These are phyloP conservation scores for Chymomyza fuscimana DNA, from an alignment of 2,888 invertebrate species.

Conservation along the genomic window DNA sequence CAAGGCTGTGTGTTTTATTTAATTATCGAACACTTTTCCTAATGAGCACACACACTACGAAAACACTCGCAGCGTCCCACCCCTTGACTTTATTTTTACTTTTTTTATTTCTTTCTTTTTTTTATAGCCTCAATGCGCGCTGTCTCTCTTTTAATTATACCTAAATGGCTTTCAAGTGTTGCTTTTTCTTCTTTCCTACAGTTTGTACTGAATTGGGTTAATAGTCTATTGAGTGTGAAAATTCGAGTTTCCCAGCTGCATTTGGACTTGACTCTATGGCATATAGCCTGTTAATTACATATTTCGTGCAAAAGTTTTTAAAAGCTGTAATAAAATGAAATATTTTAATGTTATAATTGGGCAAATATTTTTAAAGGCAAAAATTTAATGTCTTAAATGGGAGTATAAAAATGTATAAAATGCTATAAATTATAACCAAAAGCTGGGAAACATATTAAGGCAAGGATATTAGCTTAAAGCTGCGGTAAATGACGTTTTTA, in stretches of 20 bases:
- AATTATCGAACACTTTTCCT: constrained; percentile 49
- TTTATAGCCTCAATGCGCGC: constrained; percentile 42
- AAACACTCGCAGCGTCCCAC: neutral
- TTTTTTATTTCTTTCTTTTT: constrained; percentile 40
- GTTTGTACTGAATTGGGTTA: constrained; percentile 55
- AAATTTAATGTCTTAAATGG: neutral
- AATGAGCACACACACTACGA: constrained; percentile 30
- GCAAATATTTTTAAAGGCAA: neutral
- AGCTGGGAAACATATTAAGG: neutral
- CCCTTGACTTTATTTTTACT: neutral
- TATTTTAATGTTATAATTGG: neutral
- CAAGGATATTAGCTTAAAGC: neutral
- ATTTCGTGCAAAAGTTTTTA: neutral
- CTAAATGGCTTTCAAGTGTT: constrained; percentile 57
- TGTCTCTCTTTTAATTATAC: constrained; percentile 22
- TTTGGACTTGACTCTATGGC: neutral
- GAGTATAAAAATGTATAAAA: neutral
- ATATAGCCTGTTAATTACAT: constrained; percentile 3
- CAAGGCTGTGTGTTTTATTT: constrained; percentile 22
- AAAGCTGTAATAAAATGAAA: neutral
- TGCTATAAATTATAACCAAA: neutral
- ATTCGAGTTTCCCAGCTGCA: neutral
- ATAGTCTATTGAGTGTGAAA: constrained; percentile 32
- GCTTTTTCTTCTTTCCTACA: constrained; percentile 21
- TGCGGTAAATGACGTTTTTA: too few relatives aligned